phyloP scores from a whole-genome alignment of 1,140 invertebrate species.

The Drosophila pachea region DNA sequence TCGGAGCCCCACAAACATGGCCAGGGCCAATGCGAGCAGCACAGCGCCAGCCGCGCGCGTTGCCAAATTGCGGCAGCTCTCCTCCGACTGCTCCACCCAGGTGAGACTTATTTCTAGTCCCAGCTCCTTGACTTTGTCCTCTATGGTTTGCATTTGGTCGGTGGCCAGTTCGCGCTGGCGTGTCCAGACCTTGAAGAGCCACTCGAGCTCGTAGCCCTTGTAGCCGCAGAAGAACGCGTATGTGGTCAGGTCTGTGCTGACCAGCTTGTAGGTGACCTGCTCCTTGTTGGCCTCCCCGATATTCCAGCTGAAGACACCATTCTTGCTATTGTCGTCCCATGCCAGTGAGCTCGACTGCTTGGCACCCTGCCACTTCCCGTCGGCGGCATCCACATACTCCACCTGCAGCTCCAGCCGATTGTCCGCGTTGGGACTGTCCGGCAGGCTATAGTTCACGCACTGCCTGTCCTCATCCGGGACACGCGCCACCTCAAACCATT shows the following conservation, averaged over 20 bases:
- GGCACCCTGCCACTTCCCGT: slow-evolving; percentile 11
- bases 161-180: not conserved
- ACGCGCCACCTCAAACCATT: slow-evolving; percentile 25
- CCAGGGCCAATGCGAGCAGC: slow-evolving; percentile 6
- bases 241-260: not conserved
- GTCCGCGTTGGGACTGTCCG: not conserved
- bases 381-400: not conserved
- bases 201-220: not conserved
- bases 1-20: not conserved
- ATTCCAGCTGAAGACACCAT: slow-evolving; percentile 17
- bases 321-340: slow-evolving; percentile 15
- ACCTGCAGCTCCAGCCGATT: not conserved
- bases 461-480: not conserved
- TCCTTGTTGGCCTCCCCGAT: not conserved
- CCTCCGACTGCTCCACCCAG: slow-evolving; percentile 23
- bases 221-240: slow-evolving; percentile 16
- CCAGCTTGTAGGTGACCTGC: slow-evolving; percentile 11
- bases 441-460: slow-evolving; percentile 3
- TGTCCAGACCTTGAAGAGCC: slow-evolving; percentile 15
- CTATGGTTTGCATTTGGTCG: not conserved
- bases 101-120: not conserved
- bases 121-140: not conserved
- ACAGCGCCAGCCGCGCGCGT: not conserved
- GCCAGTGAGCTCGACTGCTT: not conserved
- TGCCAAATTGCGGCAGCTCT: slow-evolving; percentile 15